Conservation (phyloP, 1,140 invertebrate species). For the Caenorhabditis briggsae region DNA sequence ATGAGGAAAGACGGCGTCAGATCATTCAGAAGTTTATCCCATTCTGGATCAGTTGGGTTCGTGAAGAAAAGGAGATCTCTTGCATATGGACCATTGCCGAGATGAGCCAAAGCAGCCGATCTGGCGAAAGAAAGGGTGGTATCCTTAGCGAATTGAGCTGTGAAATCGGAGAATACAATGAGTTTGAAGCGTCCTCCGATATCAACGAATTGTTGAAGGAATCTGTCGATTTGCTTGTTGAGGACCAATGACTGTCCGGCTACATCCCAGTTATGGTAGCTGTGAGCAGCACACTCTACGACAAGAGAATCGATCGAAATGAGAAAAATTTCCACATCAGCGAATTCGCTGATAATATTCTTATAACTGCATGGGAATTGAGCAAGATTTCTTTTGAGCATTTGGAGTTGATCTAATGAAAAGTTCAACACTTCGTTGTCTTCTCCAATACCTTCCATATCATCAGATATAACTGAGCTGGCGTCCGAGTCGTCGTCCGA, state of each 20-base stretch:
- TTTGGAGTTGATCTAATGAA: neutral
- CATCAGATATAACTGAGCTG: neutral
- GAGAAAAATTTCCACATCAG: conserved; percentile 77
- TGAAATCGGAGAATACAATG: conserved; percentile 73
- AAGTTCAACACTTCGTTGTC: conserved; percentile 21
- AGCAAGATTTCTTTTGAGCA: conserved; percentile 32
- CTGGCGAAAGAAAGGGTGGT: conserved; percentile 71
- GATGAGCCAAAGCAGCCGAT: conserved; percentile 55
- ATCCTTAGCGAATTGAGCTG: conserved; percentile 70
- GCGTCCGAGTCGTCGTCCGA: conserved; percentile 51
- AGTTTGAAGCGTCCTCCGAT: conserved; percentile 76
- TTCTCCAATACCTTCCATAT: conserved; percentile 24
- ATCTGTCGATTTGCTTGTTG: conserved; percentile 70
- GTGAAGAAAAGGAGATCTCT: conserved; percentile 70
- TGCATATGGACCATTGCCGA: conserved; percentile 41
- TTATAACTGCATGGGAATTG: conserved; percentile 65
- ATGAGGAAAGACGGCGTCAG: conserved; percentile 76
- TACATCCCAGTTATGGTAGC: conserved; percentile 76
- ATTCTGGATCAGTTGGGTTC: conserved; percentile 71
- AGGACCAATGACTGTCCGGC: conserved; percentile 76
- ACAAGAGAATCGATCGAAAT: conserved; percentile 75
- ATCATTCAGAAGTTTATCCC: conserved; percentile 72
- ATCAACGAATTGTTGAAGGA: conserved; percentile 70
- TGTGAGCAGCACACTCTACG: conserved; percentile 73
- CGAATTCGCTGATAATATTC: conserved; percentile 76